A percentile compares a stretch with the other conserved stretches of the same genome.
Evolutionary conservation across 2,113 vertebrate species (phyloP).

Genomic region (Ailuropoda melanoleuca): DNA sequence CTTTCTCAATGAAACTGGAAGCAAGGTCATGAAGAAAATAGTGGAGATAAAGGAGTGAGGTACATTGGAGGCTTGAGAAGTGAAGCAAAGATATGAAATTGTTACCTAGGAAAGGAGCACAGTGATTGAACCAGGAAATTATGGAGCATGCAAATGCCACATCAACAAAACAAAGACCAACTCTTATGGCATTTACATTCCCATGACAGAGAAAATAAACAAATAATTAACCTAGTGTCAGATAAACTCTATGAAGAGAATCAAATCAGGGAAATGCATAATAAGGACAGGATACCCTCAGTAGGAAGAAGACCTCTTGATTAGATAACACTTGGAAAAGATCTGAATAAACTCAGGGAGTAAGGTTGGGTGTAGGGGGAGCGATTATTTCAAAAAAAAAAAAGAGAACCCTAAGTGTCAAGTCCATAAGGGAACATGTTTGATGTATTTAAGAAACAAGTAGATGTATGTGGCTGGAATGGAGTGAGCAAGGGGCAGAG

Average conservation of each 20-base stretch:
- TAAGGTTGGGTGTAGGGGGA: neutral
- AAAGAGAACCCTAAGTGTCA: neutral
- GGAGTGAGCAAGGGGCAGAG: neutral
- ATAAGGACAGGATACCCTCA: neutral
- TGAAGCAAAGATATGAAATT: neutral
- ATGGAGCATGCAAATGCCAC: neutral
- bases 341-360: neutral
- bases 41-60: neutral
- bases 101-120: neutral
- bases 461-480: neutral
- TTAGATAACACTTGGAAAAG: neutral
- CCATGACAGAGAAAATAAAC: neutral
- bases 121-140: conserved; percentile 4
- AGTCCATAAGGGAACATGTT: neutral
- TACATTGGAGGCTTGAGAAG: neutral
- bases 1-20: neutral
- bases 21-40: neutral
- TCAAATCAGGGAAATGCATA: neutral
- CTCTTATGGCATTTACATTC: neutral
- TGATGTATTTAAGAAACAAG: neutral
- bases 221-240: neutral
- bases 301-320: neutral
- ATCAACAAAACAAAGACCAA: neutral
- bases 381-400: neutral
- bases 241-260: neutral